Base-by-base conservation (phyloP, 1,140 invertebrate species). In the Argopecten irradians region DNA sequence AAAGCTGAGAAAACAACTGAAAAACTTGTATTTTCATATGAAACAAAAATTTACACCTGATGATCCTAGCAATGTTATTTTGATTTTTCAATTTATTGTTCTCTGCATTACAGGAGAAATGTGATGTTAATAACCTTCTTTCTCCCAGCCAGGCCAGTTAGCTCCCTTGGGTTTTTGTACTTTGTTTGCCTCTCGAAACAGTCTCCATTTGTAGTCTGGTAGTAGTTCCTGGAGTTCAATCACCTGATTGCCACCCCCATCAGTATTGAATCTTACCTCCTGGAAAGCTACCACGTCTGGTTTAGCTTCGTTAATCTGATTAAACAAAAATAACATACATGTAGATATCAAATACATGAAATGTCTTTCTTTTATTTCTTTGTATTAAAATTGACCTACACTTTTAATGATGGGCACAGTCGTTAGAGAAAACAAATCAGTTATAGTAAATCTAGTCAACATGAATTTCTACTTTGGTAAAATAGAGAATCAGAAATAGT, bases 201-300 rank as follows among this genome's bases (percentile, higher is more conserved):
- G 46, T 82, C 55, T 28, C 93, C 93, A 94, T 32, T 89, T 90
- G 82, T 92, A 94, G 34, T 90, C 86, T n/a, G 92, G 92, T 34
- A 94, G n/a, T 32, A 91, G 43, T 1, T 86, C 46, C 84, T 93
- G 89, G n/a, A 94, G 82, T 34, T 93, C 90, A n/a, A 84, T 11
- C 34, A 93, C 83, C 84, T 94, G 94, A 82, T 92, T 93, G 41
- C 86, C 46, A 13, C 41, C 86, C 34, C 87, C 85, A 14, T 82
- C 82, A 13, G 14, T 34, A 82, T 90, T 55, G 90, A 90, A 86
- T 90, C 93, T 91, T 14, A 93, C 93, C 89, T 94, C 93, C 91
- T 94, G 93, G 33, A 94, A 92, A 34, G 89, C 91, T 35, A 94
- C 88, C 5, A 94, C 86, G 89, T 94, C 94, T 83, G 90, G 87